These are phyloP conservation scores for Dendronephthya gigantea DNA, from an alignment of 64 coral and sea anemone species.

Conservation along the genomic window DNA sequence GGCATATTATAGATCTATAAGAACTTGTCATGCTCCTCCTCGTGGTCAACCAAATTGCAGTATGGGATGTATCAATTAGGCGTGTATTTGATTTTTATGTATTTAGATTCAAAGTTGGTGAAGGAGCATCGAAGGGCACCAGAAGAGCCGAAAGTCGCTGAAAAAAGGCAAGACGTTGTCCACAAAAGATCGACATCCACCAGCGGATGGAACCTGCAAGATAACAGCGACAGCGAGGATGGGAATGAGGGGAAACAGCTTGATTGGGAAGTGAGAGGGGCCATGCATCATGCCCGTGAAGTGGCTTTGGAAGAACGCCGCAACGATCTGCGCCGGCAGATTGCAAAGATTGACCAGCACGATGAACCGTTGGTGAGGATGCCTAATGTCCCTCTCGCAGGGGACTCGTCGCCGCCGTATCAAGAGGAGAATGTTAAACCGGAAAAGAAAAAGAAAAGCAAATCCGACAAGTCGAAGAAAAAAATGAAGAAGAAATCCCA, in stretches of 20 bases:
- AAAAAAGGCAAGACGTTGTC: neutral
- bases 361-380: neutral
- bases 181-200: neutral
- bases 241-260: neutral
- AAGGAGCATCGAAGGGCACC: neutral
- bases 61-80: no score
- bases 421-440: neutral
- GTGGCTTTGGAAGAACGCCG: neutral
- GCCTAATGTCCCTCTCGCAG: neutral
- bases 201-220: neutral
- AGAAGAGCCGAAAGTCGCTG: neutral
- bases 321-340: neutral
- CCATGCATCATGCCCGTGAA: neutral
- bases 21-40: no score
- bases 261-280: neutral
- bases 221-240: neutral
- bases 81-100: neutral
- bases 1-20: no score
- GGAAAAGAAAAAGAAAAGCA: slow-evolving; percentile 4
- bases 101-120: neutral
- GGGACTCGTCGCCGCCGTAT: neutral
- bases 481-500: neutral
- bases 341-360: neutral
- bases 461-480: slow-evolving; percentile 3
- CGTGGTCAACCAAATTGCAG: no score